Conservation (phyloP, 2,113 vertebrate genomes). For the Nothocercus julius region DNA sequence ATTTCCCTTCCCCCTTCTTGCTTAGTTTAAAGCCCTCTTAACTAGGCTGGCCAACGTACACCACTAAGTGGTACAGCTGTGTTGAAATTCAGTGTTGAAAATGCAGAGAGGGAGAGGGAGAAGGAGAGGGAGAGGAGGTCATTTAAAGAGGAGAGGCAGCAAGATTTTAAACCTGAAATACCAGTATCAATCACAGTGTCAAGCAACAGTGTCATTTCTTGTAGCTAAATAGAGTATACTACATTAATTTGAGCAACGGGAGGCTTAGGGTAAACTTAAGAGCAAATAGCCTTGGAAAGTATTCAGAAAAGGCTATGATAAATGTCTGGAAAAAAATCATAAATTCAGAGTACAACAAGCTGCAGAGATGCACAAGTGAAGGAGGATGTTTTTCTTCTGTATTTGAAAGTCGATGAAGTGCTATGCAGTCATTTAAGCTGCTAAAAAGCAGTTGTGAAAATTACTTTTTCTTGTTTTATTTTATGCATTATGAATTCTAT, state of each 20-base stretch:
- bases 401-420: not conserved
- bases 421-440: not conserved
- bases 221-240: not conserved
- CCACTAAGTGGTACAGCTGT: not conserved
- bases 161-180: not conserved
- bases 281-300: not conserved
- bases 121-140: not conserved
- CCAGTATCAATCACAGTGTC: not conserved
- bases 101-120: not conserved
- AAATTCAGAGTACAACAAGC: not conserved
- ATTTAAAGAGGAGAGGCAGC: not conserved
- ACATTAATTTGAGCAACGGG: not conserved
- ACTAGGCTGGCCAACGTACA: too few species aligned
- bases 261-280: not conserved
- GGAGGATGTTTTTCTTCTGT: not conserved
- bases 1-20: too few species aligned
- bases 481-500: not conserved
- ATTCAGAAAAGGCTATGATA: not conserved
- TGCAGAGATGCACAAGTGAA: not conserved
- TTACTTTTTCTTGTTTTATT: not conserved
- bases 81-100: not conserved
- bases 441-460: not conserved
- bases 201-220: not conserved
- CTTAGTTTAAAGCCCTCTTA: too few species aligned
- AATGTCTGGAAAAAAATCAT: not conserved